These are phyloP conservation scores for Oreonectes daqikongensis DNA, from an alignment of 2,797 vertebrate species.

Conservation along the genomic window DNA sequence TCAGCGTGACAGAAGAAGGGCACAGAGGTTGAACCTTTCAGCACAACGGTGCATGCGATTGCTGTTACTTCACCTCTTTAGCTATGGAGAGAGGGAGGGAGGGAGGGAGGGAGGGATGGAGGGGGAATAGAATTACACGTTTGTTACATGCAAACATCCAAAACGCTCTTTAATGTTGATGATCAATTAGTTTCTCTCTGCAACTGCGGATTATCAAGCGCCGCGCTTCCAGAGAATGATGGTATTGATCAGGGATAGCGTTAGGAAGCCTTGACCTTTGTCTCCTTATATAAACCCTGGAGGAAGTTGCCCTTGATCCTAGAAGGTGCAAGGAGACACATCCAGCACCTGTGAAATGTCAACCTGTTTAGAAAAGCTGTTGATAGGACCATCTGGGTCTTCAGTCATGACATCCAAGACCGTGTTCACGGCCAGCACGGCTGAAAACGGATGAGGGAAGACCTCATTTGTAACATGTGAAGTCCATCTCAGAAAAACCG, in stretches of 20 bases:
- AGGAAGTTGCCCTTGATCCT: slow-evolving; percentile 82
- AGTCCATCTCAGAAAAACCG: slow-evolving; percentile 64
- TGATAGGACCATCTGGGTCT: slow-evolving; percentile 76
- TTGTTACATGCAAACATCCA: slow-evolving; percentile 73
- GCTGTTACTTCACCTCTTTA: slow-evolving; percentile 68
- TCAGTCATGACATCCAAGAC: slow-evolving; percentile 73
- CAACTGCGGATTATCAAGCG: slow-evolving; percentile 23
- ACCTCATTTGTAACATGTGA: slow-evolving; percentile 73
- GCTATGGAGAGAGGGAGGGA: slow-evolving; percentile 61
- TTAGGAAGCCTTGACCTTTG: slow-evolving; percentile 80
- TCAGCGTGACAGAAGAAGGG: slow-evolving; percentile 61
- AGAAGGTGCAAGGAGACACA: slow-evolving; percentile 79
- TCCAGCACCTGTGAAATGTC: slow-evolving; percentile 87
- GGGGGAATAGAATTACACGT: slow-evolving; percentile 65
- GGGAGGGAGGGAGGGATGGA: slow-evolving; percentile 58
- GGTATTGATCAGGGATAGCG: slow-evolving; percentile 77
- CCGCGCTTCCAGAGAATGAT: slow-evolving; percentile 56
- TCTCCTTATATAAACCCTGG: slow-evolving; percentile 82
- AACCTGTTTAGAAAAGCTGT: slow-evolving; percentile 79
- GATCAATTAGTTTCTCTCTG: slow-evolving; percentile 37
- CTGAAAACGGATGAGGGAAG: slow-evolving; percentile 72
- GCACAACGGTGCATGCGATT: slow-evolving; percentile 46
- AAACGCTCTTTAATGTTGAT: slow-evolving; percentile 55
- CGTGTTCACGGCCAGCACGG: slow-evolving; percentile 72
- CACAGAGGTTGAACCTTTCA: slow-evolving; percentile 66